Evolutionary conservation across 2,113 vertebrate species (phyloP), one percentile per base, ranked within the genome.

Genomic region (Tor tambroides): DNA sequence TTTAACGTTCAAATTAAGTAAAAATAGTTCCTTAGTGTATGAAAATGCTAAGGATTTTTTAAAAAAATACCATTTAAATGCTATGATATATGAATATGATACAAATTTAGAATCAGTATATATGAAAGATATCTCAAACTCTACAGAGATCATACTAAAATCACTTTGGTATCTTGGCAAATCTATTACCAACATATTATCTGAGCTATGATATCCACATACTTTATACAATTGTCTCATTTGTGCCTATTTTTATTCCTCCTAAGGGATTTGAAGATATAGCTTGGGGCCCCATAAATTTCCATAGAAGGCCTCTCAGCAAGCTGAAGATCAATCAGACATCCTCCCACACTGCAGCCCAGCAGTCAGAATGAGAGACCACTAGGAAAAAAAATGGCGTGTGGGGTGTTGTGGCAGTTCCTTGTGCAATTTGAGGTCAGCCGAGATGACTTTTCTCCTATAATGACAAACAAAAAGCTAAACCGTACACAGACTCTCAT

Each of bases 331-430:
- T 12, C 72, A 89, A 71, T 87, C 32, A 79, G 81, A 80, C 74
- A 65, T 69, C 43, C 41, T 32, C 81, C 84, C 84, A 83, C 75
- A 51, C 81, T 56, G 75, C 80, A 83, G 41, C 81, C 63, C 72
- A 56, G 79, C 81, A 79, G 80, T 72, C 87, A 86, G 86, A 90
- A 90, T 87, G 71, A 69, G 72, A 87, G 69, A 81, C 80, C 86
- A 88, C 80, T 75, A 85, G 77, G 28, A 82, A 63, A 54, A 63
- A 54, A 87, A 61, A 46, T 77, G 14, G 30, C 3, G 10, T 56
- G 63, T 76, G 67, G 78, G 59, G 43, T 59, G 59, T 21, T 30
- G 41, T 67, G 63, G 41, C 67, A 61, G 32, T 69, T 56, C 81
- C 71, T 63, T 65, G 83, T 75, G 61, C 59, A 74, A 85, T 85